Evolutionary conservation across 2,888 invertebrate genomes (phyloP), one percentile per base, ranked within the genome.

Genomic region (Dynastes grantii): DNA sequence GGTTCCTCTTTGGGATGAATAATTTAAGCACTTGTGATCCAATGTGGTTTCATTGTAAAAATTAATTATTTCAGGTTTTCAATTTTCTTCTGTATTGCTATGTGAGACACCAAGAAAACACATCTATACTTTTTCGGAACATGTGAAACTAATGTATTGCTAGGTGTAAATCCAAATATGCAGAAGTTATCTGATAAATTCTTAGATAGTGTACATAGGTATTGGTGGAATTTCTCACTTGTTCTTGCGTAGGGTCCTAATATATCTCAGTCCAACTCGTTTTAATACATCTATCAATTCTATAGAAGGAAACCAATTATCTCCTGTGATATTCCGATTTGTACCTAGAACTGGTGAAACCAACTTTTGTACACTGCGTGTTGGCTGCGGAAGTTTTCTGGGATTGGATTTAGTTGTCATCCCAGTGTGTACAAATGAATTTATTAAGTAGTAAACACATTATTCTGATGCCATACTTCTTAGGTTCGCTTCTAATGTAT

Each of bases 271-370:
- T 5, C 53, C 55, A 58, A 3, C 68, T 55, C 53, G 27, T 55
- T 16, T 49, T 37, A 77, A 61, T 68, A 68, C 27, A 27, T 22
- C 55, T 77, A 22, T 13, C 13, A 76, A 13, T 13, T 55, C 22
- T 32, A 77, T 61, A 2, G 58, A 68, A 61, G 58, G 16, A 22
- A 68, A 77, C 58, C 53, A 68, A 22, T 68, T 76, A 64, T 80
- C 77, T 16, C 22, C 58, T 58, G 79, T 75, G 29, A 79, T 16
- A 49, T 79, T 79, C 6, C 77, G 73, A 8, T 70, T 63, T 49
- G 63, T 45, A 13, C 27, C 16, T 40, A 32, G 27, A 40, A 76
- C 51, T 16, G 61, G 75, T 45, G 40, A 55, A 75, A 32, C 51
- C 55, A 77, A 22, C 22, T 63, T 53, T 68, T n/a, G 45, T 32